Evolutionary conservation across 2,113 vertebrate genomes (phyloP).

Genomic region (Gopherus evgoodei): DNA sequence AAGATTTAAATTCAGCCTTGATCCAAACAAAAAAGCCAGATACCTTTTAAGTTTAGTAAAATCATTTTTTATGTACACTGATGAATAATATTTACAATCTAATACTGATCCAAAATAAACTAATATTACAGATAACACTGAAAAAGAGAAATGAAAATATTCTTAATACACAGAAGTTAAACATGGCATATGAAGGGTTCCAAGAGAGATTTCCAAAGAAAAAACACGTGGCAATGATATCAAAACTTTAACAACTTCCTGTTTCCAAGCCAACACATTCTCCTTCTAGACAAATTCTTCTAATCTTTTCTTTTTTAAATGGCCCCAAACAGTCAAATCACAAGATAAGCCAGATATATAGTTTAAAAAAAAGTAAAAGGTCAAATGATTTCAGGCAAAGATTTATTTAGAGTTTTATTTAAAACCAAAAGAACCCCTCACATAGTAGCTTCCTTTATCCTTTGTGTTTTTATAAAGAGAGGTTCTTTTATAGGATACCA

Average conservation of each 20-base stretch:
- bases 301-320: conserved; percentile 7
- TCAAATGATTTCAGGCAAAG: conserved; percentile 65
- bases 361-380: conserved; percentile 28
- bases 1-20: neutral
- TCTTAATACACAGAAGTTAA: conserved; percentile 46
- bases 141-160: conserved; percentile 56
- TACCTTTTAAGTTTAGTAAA: conserved; percentile 73
- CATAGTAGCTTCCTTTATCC: neutral
- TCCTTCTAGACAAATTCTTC: conserved; percentile 24
- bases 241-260: conserved; percentile 14
- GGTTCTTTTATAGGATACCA: conserved; percentile 20
- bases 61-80: conserved; percentile 78
- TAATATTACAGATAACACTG: conserved; percentile 52
- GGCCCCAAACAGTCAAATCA: conserved; percentile 39
- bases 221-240: conserved; percentile 10
- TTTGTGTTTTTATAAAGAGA: conserved; percentile 50
- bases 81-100: conserved; percentile 79
- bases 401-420: conserved; percentile 51
- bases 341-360: conserved; percentile 55
- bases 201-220: conserved; percentile 20
- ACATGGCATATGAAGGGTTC: conserved; percentile 11
- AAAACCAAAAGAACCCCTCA: neutral
- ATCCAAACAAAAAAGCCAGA: conserved; percentile 44
- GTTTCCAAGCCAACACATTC: conserved; percentile 35
- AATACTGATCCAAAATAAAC: conserved; percentile 75